These are phyloP conservation scores for Macaria liturata DNA, from an alignment of 2,888 invertebrate species.

Conservation along the genomic window DNA sequence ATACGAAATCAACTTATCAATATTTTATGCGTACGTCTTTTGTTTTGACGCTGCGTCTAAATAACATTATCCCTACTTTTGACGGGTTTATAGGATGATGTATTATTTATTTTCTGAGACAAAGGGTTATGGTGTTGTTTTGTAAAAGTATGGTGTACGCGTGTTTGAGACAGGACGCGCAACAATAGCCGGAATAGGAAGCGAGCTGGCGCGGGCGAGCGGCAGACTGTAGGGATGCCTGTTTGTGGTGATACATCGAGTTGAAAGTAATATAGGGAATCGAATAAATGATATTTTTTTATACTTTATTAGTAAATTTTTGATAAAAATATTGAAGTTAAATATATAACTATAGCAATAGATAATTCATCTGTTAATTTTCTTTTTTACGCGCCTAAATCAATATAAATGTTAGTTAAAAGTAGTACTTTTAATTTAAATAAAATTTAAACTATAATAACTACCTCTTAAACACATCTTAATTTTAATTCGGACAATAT, in stretches of 20 bases:
- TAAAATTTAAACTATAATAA: no score
- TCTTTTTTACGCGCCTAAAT: no score
- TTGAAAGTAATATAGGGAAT: slow-evolving; percentile 5
- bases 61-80: background rate
- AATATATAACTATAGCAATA: no score
- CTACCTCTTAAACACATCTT: no score
- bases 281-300: no score
- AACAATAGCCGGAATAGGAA: slow-evolving; percentile 82
- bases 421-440: no score
- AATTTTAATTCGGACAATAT: no score
- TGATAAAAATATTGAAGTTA: no score
- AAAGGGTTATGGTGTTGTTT: slow-evolving; percentile 24
- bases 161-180: slow-evolving; percentile 71
- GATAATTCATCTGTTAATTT: no score
- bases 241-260: slow-evolving; percentile 6
- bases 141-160: slow-evolving; percentile 53
- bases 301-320: no score
- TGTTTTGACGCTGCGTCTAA: slow-evolving; percentile 2
- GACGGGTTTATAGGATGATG: background rate
- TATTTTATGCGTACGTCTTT: background rate
- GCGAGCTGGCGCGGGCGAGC: slow-evolving; percentile 63
- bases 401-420: no score
- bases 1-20: background rate
- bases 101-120: slow-evolving; percentile 10
- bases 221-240: slow-evolving; percentile 39